Evolutionary conservation across 2,113 vertebrate genomes (phyloP).

Genomic region (Lichenostomus cassidix): DNA sequence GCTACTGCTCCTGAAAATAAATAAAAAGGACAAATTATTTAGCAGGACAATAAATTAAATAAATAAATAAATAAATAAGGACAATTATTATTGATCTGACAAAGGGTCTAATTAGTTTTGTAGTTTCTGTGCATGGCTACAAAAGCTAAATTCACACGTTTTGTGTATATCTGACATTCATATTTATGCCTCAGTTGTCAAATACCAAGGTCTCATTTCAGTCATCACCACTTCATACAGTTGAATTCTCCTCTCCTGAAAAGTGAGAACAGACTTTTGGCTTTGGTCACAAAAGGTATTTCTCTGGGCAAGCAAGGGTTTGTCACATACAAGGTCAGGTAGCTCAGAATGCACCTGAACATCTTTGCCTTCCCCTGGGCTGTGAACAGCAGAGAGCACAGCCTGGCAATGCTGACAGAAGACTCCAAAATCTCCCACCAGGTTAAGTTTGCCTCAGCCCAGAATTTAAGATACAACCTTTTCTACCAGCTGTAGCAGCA

Average conservation of each 20-base stretch:
- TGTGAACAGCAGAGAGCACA: background rate
- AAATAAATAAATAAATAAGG: background rate
- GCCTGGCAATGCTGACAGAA: background rate
- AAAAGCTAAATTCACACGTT: background rate
- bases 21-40: background rate
- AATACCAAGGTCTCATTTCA: background rate
- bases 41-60: too few relatives aligned
- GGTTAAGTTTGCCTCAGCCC: background rate
- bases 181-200: background rate
- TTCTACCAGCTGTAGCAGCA: background rate
- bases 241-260: background rate
- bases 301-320: background rate
- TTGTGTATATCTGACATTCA: background rate
- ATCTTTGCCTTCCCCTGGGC: background rate
- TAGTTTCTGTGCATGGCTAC: background rate
- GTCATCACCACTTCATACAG: background rate
- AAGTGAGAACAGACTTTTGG: background rate
- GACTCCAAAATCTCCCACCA: background rate
- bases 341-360: background rate
- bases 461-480: background rate
- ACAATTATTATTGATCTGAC: background rate
- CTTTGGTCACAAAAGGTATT: background rate
- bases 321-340: background rate
- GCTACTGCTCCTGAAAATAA: slow-evolving; percentile 39
- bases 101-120: background rate